These are phyloP conservation scores for Nyctibius bracteatus DNA, from an alignment of 2,113 vertebrate species.

Conservation along the genomic window DNA sequence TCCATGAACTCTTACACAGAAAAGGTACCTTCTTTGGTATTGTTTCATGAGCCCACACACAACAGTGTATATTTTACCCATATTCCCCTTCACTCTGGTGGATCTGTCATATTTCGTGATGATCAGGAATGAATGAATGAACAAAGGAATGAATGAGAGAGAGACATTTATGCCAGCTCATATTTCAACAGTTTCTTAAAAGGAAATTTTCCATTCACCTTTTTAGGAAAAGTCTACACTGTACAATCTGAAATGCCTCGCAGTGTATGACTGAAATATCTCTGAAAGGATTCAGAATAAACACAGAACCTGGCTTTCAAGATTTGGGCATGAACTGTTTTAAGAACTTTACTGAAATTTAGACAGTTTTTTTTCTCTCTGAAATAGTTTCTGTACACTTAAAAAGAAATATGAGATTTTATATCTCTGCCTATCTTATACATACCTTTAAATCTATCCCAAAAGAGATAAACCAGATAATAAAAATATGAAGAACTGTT, in stretches of 20 bases:
- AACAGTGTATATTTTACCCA: not conserved
- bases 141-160: not conserved
- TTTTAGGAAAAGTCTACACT: not conserved
- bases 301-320: not conserved
- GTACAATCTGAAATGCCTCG: not conserved
- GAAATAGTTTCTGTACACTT: not conserved
- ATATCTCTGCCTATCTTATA: not conserved
- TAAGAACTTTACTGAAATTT: not conserved
- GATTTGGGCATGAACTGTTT: not conserved
- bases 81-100: not conserved
- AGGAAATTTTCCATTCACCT: not conserved
- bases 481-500: not conserved
- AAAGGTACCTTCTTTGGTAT: not conserved
- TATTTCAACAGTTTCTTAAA: not conserved
- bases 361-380: not conserved
- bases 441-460: not conserved
- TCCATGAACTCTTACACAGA: not conserved
- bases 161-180: not conserved
- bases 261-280: not conserved
- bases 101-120: not conserved
- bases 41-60: not conserved
- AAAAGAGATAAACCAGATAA: not conserved
- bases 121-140: not conserved
- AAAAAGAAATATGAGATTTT: not conserved
- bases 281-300: not conserved